Evolutionary conservation across 2,888 invertebrate species (phyloP), one percentile per base, ranked within the genome.

Genomic region (Odontocolon sp.): DNA sequence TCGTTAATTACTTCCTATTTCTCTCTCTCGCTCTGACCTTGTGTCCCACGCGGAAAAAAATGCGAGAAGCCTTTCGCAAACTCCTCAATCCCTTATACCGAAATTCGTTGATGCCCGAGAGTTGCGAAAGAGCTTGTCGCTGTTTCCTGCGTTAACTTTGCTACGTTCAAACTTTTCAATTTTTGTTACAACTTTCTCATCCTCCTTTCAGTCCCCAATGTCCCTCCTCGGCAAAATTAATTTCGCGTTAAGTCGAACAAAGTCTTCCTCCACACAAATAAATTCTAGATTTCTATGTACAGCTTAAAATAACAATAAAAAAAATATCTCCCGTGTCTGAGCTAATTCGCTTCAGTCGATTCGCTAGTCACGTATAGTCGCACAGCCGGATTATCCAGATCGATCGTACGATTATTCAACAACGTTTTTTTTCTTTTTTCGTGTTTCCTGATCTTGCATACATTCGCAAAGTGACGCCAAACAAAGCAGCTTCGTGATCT

Each of bases 211-310:
- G 67, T 71, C 31, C 71, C 57, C 67, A 77, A 77, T 71, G 71
- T 77, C 71, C 71, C 71, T 77, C 67, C 71, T 67, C 71, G 76
- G 76, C 67, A 71, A 77, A 71, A 77, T 77, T 67, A 76, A 56
- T 69, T 50, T 59, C 57, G 47, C 59, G 38, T 38, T 9, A 68
- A 42, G 38, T 59, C 57, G 57, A 68, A 57, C 57, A 38, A 68
- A 38, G 42, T 59, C 47, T 16, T 26, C 50, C 31, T 57, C 38
- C 68, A 57, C 47, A 28, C 59, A 59, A 59, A 69, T 40, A 50
- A 63, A 1, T 61, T 61, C 31, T 45, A 54, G 38, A 56, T 11
- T 36, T 42, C 57, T 75, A 75, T 76, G 38, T 70, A 70, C 76
- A 76, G 52, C 67, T 70, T 64, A 50, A 36, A 36, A 38, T 50